Evolutionary conservation across 2,113 vertebrate species (phyloP).

Genomic region (Carollia perspicillata): DNA sequence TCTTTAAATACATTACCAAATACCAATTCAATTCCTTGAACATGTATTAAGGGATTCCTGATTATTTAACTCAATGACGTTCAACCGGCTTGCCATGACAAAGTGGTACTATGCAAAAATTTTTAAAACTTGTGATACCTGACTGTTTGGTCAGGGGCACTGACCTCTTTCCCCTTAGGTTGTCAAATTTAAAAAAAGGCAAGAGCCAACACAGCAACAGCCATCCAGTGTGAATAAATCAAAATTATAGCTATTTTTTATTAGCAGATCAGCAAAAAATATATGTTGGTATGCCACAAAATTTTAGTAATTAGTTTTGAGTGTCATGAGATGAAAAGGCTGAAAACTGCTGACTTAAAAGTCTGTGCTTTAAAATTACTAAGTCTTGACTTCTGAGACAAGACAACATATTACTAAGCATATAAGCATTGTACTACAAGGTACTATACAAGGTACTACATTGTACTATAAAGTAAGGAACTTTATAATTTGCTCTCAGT

Average conservation of each 20-base stretch:
- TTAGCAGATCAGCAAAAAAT: not conserved
- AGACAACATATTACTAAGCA: not conserved
- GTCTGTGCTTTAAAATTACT: constrained; percentile 10
- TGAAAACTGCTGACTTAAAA: not conserved
- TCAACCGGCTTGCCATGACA: not conserved
- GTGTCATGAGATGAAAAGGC: not conserved
- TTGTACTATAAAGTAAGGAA: not conserved
- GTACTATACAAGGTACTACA: not conserved
- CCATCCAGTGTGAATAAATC: not conserved
- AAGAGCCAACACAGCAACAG: not conserved
- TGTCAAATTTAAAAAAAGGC: not conserved
- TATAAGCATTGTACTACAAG: not conserved
- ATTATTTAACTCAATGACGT: not conserved
- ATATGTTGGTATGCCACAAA: not conserved
- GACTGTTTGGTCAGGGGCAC: not conserved
- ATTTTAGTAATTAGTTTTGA: not conserved
- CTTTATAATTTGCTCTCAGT: not conserved
- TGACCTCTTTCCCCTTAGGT: not conserved
- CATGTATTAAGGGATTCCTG: not conserved
- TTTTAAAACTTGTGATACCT: not conserved
- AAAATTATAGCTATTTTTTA: not conserved
- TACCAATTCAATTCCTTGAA: not conserved
- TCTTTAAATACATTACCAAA: constrained; percentile 38
- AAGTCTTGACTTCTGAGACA: constrained; percentile 20
- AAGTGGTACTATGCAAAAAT: not conserved